A percentile compares a stretch with the other conserved stretches of the same genome.
Conservation (phyloP, 1,140 invertebrate genomes). For the Drepana arcuata region DNA sequence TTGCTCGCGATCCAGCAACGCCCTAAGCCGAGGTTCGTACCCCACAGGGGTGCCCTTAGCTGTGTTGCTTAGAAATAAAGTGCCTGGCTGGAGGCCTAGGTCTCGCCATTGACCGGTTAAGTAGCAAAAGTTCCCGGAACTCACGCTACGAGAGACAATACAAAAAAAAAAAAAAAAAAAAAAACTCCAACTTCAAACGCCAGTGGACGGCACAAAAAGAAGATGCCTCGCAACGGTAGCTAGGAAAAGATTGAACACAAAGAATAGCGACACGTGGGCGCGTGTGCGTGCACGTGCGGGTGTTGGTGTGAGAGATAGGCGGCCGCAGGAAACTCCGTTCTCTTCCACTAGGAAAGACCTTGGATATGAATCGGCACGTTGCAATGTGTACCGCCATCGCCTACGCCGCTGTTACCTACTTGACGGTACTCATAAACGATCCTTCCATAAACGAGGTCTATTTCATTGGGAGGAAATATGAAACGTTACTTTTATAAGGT, state of each 20-base stretch:
- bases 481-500: no score
- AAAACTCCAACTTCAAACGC: conserved; percentile 60
- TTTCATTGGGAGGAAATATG: conserved; percentile 12
- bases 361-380: conserved; percentile 67
- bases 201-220: conserved; percentile 59
- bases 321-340: conserved; percentile 72
- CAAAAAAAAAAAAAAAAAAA: no score
- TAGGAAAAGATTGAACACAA: conserved; percentile 61
- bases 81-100: no score
- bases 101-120: no score
- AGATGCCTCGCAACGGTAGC: conserved; percentile 60
- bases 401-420: conserved; percentile 63
- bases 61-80: no score
- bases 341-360: conserved; percentile 74
- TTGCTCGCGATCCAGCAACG: no score
- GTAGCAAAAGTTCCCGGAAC: no score
- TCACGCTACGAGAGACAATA: no score
- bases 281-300: conserved; percentile 57
- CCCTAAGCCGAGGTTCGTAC: no score
- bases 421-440: conserved; percentile 45
- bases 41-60: no score
- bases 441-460: conserved; percentile 29
- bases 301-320: conserved; percentile 62
- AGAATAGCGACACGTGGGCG: conserved; percentile 59
- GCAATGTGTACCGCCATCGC: conserved; percentile 66